phyloP scores from a whole-genome alignment of 2,888 invertebrate genomes.

The Scrobipalpa costella region DNA sequence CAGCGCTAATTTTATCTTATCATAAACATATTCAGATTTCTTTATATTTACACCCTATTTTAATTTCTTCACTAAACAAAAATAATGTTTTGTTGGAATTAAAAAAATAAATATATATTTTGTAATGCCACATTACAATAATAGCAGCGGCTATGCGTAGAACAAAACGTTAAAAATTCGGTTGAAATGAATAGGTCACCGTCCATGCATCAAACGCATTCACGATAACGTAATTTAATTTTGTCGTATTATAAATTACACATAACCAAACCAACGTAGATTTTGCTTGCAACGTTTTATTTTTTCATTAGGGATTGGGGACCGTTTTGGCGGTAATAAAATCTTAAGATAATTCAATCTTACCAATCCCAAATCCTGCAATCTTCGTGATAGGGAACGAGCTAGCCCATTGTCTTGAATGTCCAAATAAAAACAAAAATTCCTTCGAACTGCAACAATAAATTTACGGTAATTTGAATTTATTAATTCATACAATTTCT shows the following conservation, averaged over 20 bases:
- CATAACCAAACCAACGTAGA: neutral
- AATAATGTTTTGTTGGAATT: neutral
- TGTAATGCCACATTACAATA: too few relatives aligned
- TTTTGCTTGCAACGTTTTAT: neutral
- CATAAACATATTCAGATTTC: neutral
- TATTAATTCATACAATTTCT: constrained; percentile 23
- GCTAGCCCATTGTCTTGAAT: constrained; percentile 85
- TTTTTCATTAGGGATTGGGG: neutral
- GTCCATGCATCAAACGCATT: neutral
- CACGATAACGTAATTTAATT: neutral
- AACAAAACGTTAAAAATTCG: neutral
- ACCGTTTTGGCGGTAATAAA: constrained; percentile 58
- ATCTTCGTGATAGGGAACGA: constrained; percentile 84
- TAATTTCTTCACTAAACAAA: neutral
- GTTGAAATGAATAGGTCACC: neutral
- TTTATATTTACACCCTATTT: neutral
- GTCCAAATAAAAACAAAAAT: constrained; percentile 88
- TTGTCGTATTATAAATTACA: neutral
- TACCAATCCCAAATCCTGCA: constrained; percentile 87
- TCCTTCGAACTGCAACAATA: constrained; percentile 76
- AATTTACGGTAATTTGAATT: constrained; percentile 29
- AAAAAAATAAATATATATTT: neutral
- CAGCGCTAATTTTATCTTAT: neutral
- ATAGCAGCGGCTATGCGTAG: neutral
- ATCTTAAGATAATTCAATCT: constrained; percentile 54